Evolutionary conservation across 1,140 invertebrate species (phyloP).

Genomic region (Psix sp.): DNA sequence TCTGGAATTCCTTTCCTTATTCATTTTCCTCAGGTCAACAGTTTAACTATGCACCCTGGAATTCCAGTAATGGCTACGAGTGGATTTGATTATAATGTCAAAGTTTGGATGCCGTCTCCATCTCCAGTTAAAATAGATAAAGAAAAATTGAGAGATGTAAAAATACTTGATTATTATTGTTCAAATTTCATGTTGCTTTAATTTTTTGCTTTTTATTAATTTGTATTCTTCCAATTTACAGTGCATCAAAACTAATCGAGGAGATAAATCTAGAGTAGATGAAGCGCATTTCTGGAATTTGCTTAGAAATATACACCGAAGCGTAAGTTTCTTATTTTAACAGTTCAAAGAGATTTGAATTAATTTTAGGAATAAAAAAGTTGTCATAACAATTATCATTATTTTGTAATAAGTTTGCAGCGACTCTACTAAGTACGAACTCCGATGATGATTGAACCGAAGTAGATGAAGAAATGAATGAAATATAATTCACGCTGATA

Average conservation of each 20-base stretch:
- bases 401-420: too few relatives aligned
- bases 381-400: too few relatives aligned
- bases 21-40: slow-evolving; percentile 88
- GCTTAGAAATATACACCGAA: slow-evolving; percentile 26
- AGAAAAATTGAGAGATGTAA: slow-evolving; percentile 29
- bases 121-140: slow-evolving; percentile 18
- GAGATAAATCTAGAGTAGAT: slow-evolving; percentile 1
- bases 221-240: slow-evolving; percentile 22
- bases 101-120: slow-evolving; percentile 91
- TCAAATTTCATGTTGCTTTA: too few relatives aligned
- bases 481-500: too few relatives aligned
- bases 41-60: slow-evolving; percentile 92
- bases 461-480: too few relatives aligned
- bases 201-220: not conserved
- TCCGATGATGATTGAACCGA: too few relatives aligned
- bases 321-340: slow-evolving; percentile 18
- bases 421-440: too few relatives aligned
- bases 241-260: slow-evolving; percentile 23
- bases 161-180: slow-evolving; percentile 1
- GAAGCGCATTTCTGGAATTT: slow-evolving; percentile 17
- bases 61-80: slow-evolving; percentile 92
- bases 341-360: too few relatives aligned
- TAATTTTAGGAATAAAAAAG: too few relatives aligned
- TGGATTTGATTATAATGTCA: slow-evolving; percentile 93
- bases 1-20: not conserved